Evolutionary conservation across 2,113 vertebrate genomes (phyloP), one percentile per base, ranked within the genome.

Genomic region (Actenoides hombroni): DNA sequence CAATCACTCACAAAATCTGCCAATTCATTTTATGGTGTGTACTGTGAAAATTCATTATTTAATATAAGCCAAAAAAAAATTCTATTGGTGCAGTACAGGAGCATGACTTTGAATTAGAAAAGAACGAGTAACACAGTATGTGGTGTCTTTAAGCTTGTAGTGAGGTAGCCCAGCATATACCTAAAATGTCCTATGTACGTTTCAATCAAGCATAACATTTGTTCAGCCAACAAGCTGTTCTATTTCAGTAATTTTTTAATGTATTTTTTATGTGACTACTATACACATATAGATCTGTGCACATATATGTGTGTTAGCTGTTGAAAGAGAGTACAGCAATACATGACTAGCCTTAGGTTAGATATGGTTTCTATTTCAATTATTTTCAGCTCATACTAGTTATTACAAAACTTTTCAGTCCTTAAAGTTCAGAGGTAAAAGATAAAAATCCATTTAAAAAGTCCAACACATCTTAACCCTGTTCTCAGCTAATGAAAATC

Each of bases 41-140:
- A 69, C 93, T 92, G 92, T 93, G 95, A 68, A 94, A 92, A 97
- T 94, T 85, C 84, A 63, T 94, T 95, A 95, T 94, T 97, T 94
- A 95, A 93, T 88, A 91, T 46, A 40, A 95, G 49, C 85, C 80
- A 78, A 78, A 80, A 89, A 74, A 91, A 89, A 75, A 73, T 68
- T 63, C 83, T 92, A 70, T 33, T 82, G 81, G 74, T 87, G 73
- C 44, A 75, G 49, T 20, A 81, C 8, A 81, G 56, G 15, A 71
- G 61, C 69, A 76, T 94, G 87, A 85, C 53, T 94, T 83, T 59
- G 78, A 90, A 95, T 86, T 82, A 79, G 20, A 90, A 83, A 89
- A 49, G 83, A 93, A 65, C 0, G 0, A 65, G n/a, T 16, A 68
- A 61, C 75, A 54, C 59, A 53, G 85, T 39, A 51, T 16, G 40